Evolutionary conservation across 2,113 vertebrate species (phyloP), one percentile per base, ranked within the genome.

Genomic region (Hydropotes inermis): DNA sequence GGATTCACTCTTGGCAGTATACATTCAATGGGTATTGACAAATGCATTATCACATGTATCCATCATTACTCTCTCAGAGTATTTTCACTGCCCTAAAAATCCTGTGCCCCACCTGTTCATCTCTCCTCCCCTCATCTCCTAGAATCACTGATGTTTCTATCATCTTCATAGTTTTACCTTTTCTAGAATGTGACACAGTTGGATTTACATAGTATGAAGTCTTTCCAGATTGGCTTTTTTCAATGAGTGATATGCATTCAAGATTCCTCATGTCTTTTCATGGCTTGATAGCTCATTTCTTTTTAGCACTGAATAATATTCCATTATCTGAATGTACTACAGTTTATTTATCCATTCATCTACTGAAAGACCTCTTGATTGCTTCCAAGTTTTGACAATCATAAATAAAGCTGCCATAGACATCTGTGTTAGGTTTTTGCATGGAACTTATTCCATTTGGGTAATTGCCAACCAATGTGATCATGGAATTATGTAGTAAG

Each of bases 111-210:
- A 14, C 12, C 23, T 54, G 21, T 83, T 52, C 16, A 61, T 81
- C 33, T 16, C 5, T 82, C 23, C 27, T n/a, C 5, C 10, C 30
- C 2, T 3, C 17, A 30, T 1, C 54, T 1, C 52, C 33, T n/a
- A 82, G 50, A 83, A 89, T 30, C 47, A 47, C 93, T 89, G 50
- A 89, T 70, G 39, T 88, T 54, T 54, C 79, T 61, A 94, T 58
- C 15, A 60, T 47, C 39, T 70, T 12, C 11, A 82, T n/a, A 82
- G 33, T 89, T 74, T 58, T 74, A 54, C 39, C 43, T n/a, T 70
- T 74, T 30, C 25, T 13, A 50, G n/a, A 83, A 58, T 52, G 43
- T 33, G 52, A 76, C 13, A 45, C 11, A 58, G 39, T 39, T 58
- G 23, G 28, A 83, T 58, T 70, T 50, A 94, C 64, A 55, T 6